Evolutionary conservation across 2,888 invertebrate genomes (phyloP).

Genomic region (Chrysodeixis includens): DNA sequence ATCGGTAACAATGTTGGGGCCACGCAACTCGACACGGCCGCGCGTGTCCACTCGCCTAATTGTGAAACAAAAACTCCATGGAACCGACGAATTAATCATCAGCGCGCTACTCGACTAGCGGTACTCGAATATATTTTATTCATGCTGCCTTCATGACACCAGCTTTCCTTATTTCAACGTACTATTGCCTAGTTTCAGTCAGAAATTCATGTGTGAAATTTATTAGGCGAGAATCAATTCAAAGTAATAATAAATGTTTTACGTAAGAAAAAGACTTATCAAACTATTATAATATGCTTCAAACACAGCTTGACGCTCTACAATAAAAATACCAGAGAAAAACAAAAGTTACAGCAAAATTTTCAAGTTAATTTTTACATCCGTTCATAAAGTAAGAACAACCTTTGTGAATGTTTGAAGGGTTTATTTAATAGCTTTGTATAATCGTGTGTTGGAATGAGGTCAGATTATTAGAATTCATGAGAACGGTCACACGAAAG

Average conservation of each 20-base stretch:
- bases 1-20: slow-evolving; percentile 74
- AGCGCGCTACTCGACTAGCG: slow-evolving; percentile 70
- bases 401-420: slow-evolving; percentile 52
- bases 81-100: slow-evolving; percentile 85
- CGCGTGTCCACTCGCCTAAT: slow-evolving; percentile 77
- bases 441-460: slow-evolving; percentile 65
- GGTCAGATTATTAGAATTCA: slow-evolving; percentile 72
- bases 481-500: slow-evolving; percentile 70
- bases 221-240: neutral
- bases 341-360: slow-evolving; percentile 20
- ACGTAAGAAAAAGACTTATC: neutral
- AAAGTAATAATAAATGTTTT: neutral
- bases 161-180: slow-evolving; percentile 36
- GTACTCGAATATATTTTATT: slow-evolving; percentile 75
- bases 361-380: slow-evolving; percentile 39
- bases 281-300: slow-evolving; percentile 5
- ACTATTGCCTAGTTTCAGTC: slow-evolving; percentile 23
- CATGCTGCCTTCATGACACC: slow-evolving; percentile 70
- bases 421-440: slow-evolving; percentile 66
- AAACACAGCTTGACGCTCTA: slow-evolving; percentile 9
- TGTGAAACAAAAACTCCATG: slow-evolving; percentile 85
- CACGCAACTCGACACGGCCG: slow-evolving; percentile 78
- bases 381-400: slow-evolving; percentile 35
- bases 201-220: neutral
- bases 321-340: slow-evolving; percentile 7